Evolutionary conservation across 2,888 invertebrate genomes (phyloP), one percentile per base, ranked within the genome.

Genomic region (Sympetrum striolatum): DNA sequence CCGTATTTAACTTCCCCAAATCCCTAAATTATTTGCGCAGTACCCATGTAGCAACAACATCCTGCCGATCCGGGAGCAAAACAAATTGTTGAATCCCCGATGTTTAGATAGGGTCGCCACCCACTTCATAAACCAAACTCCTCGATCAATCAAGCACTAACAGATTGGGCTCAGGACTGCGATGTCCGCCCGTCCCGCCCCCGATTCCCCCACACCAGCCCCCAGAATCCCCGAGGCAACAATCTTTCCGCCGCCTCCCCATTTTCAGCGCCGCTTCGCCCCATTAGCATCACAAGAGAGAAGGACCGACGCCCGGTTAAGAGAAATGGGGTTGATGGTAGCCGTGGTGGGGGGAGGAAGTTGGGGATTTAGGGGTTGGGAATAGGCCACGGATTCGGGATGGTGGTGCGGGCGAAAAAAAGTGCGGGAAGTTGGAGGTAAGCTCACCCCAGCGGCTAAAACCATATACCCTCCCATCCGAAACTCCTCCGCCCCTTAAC

Each of bases 271-370:
- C 39, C 14, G 35, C 86, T 86, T 60, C 60, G 39, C 60, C 86
- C 86, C 86, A 86, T 86, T 60, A 86, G 86, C 86, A 86, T 86
- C 86, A 86, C 86, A 86, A 86, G 60, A 86, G 86, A 60, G 35
- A 48, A 48, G 39, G 44, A 44, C 48, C 44, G 81, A 48, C 81
- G 82, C 73, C 73, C 64, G 64, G 64, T 64, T 64, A 31, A 31
- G 31, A 73, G 60, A 35, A 35, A 64, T 35, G 39, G 86, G 60
- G 64, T 64, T 60, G 22, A 39, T 18, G 60, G 64, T 18, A 39
- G 37, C 37, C 35, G 14, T 10, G 10, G 35, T 22, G 31, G 35
- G 86, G 86, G 35, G 35, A 6, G 86, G 86, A 53, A 31, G 25
- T 15, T 2, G 82, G n/a, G 25, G 81, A n/a, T 25, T 10, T 39